These are phyloP conservation scores for Lapara coniferarum DNA, from an alignment of 2,888 invertebrate genomes.

Conservation along the genomic window DNA sequence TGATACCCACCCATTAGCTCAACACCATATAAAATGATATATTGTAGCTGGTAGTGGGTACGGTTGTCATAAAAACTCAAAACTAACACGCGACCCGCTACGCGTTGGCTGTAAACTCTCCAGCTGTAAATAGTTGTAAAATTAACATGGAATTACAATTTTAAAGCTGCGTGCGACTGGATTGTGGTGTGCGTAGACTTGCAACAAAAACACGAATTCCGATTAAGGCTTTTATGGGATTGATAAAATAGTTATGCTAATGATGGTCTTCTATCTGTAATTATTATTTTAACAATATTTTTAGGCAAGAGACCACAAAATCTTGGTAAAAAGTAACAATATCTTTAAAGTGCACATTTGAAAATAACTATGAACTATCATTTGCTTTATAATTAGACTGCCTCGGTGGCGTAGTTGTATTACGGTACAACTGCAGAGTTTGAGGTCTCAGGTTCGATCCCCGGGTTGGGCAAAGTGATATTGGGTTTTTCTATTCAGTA, in stretches of 20 bases:
- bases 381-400: too few species aligned
- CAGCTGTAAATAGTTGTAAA: conserved; percentile 28
- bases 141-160: conserved; percentile 29
- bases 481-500: too few species aligned
- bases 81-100: conserved; percentile 20
- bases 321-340: too few species aligned
- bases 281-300: not conserved
- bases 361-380: too few species aligned
- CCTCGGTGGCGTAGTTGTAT: too few species aligned
- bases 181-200: not conserved
- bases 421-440: too few species aligned
- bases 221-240: not conserved
- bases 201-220: conserved; percentile 18
- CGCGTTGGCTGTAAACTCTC: conserved; percentile 19
- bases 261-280: not conserved
- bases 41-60: not conserved
- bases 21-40: not conserved
- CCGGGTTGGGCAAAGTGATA: too few species aligned
- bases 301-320: too few species aligned
- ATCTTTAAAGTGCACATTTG: too few species aligned
- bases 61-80: conserved; percentile 15
- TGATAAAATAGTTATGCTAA: not conserved
- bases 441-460: too few species aligned
- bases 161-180: conserved; percentile 24
- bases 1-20: too few species aligned